phyloP scores from a whole-genome alignment of 1,140 invertebrate species.

The Zaprionus nigranus region DNA sequence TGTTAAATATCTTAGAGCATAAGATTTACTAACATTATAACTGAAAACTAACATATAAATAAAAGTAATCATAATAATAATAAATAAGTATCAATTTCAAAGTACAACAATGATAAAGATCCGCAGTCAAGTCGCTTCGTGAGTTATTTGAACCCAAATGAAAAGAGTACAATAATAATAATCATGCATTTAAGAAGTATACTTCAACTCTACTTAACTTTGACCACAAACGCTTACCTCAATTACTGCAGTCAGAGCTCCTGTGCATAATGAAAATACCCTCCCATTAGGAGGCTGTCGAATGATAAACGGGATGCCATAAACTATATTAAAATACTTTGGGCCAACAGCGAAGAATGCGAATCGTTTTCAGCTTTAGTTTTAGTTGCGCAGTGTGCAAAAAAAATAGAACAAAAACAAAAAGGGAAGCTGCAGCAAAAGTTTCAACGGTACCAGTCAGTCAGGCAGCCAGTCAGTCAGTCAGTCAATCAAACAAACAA shows the following conservation, averaged over 20 bases:
- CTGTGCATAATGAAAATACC: conserved; percentile 31
- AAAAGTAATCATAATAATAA: no score
- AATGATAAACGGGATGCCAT: conserved; percentile 23
- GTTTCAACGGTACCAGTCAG: conserved; percentile 36
- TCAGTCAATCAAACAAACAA: conserved; percentile 31
- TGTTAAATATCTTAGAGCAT: no score
- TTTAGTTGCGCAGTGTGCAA: conserved; percentile 13
- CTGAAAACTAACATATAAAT: no score
- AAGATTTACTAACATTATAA: no score
- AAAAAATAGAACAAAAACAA: conserved; percentile 14
- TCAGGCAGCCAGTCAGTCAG: conserved; percentile 38
- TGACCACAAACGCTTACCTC: neutral
- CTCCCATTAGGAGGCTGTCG: neutral
- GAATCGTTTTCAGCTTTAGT: conserved; percentile 32
- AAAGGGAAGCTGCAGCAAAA: conserved; percentile 21
- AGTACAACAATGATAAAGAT: no score
- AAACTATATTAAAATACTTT: conserved; percentile 63
- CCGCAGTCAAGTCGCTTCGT: no score
- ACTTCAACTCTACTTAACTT: neutral
- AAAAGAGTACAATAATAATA: neutral
- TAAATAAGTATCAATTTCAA: no score
- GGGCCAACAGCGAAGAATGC: conserved; percentile 38
- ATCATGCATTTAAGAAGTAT: neutral
- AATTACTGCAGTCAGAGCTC: conserved; percentile 5
- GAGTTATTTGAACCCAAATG: neutral